Evolutionary conservation across 2,888 invertebrate genomes (phyloP), one percentile per base, ranked within the genome.

Genomic region (Lasioglossum calceatum): DNA sequence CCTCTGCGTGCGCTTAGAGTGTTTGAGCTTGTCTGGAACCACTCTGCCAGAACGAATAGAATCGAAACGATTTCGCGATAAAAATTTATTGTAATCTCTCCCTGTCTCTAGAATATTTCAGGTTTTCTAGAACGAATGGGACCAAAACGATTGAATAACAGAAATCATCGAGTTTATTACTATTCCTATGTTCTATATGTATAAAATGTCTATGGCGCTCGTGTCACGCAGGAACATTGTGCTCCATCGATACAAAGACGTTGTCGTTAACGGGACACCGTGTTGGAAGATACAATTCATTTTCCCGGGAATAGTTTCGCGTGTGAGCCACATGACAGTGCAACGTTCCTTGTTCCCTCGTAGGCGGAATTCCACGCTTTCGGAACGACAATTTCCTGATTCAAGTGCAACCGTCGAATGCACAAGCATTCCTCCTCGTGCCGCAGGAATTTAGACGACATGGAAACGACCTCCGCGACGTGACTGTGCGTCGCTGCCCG

Each of bases 321-420:
- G 70, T 64, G 71, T 76, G 75, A 67, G 81, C 81, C 78, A 81
- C 82, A 70, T 71, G 77, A 74, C 67, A 54, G 58, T 71, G 47
- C 76, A 54, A 72, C 39, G 42, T 58, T 47, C 47, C 58, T 27
- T 50, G 47, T 79, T 70, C 36, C 32, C 75, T 80, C 71, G 71
- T 67, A 73, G 79, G 72, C 81, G 81, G 70, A 81, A 87, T 86
- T 87, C 81, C 87, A 77, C 82, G 73, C 50, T 71, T 71, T 42
- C 67, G 86, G 44, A 36, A 81, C 83, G 77, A 79, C 87, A 64
- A 81, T 89, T 85, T 89, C 89, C 81, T 85, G 89, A 87, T 89
- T 89, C 89, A 87, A 89, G 89, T 89, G 89, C 87, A 89, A 67
- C 87, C 64, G 77, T 78, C 84, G 87, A 87, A 88, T 83, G 78